Percentiles rank a stretch among this genome's conserved stretches.
Conservation (phyloP, 2,888 invertebrate species). For the Drosophila planitibia region DNA sequence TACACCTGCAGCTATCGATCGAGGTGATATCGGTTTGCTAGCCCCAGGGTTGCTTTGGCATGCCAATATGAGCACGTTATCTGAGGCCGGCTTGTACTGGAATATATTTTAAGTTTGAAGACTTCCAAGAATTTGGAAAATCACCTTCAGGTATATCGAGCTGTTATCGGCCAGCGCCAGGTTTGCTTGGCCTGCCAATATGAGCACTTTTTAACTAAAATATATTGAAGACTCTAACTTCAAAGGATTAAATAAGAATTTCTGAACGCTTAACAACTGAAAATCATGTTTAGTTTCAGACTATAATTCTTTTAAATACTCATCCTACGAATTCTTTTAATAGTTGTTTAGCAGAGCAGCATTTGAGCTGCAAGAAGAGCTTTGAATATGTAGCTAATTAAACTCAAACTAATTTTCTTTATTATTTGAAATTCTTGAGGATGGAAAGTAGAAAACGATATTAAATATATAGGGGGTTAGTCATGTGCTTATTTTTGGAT, state of each 20-base stretch:
- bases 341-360: background rate
- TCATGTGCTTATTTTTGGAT: conserved; percentile 27
- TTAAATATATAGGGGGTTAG: conserved; percentile 20
- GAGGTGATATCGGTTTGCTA: background rate
- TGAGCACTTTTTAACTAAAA: no score
- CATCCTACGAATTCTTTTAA: background rate
- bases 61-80: background rate
- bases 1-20: background rate
- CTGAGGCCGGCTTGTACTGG: background rate
- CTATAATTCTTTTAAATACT: background rate
- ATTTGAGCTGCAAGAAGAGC: background rate
- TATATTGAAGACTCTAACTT: background rate
- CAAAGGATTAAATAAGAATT: background rate
- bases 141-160: background rate
- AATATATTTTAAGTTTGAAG: background rate
- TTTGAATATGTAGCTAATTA: background rate
- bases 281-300: background rate
- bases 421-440: no score
- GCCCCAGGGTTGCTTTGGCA: background rate
- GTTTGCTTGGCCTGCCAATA: background rate
- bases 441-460: background rate
- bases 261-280: background rate
- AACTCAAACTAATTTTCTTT: background rate
- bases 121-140: background rate
- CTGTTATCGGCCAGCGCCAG: no score